These are phyloP conservation scores for Muscidifurax raptorellus DNA, from an alignment of 1,140 invertebrate genomes.

Conservation along the genomic window DNA sequence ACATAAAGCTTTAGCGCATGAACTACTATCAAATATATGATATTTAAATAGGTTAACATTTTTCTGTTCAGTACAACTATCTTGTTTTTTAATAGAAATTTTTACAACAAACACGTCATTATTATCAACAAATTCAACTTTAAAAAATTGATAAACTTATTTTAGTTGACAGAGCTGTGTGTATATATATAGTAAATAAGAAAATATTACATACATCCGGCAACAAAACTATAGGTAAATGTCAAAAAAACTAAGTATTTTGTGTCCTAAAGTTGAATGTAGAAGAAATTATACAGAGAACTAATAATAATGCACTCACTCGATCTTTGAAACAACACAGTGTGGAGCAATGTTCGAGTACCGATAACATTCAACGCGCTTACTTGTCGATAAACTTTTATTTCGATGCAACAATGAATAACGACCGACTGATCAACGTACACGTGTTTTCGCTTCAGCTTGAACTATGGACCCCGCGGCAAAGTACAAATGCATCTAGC, in stretches of 20 bases:
- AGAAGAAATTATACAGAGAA: background rate
- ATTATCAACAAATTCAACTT: too few species aligned
- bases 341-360: background rate
- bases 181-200: too few species aligned
- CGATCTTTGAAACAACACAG: background rate
- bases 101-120: too few species aligned
- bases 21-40: too few species aligned
- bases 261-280: background rate
- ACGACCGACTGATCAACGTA: slow-evolving; percentile 6
- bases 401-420: background rate
- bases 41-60: too few species aligned
- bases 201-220: background rate
- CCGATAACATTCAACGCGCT: background rate
- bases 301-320: background rate
- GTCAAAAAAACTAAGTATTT: background rate
- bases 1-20: too few species aligned
- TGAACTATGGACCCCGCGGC: slow-evolving; percentile 35
- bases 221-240: background rate
- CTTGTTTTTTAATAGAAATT: too few species aligned
- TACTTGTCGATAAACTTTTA: background rate
- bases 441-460: slow-evolving; percentile 19
- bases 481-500: background rate
- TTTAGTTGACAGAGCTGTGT: too few species aligned
- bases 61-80: too few species aligned
- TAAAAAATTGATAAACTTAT: too few species aligned